These are phyloP conservation scores for Polydrusus cervinus DNA, from an alignment of 2,888 invertebrate species.

Conservation along the genomic window DNA sequence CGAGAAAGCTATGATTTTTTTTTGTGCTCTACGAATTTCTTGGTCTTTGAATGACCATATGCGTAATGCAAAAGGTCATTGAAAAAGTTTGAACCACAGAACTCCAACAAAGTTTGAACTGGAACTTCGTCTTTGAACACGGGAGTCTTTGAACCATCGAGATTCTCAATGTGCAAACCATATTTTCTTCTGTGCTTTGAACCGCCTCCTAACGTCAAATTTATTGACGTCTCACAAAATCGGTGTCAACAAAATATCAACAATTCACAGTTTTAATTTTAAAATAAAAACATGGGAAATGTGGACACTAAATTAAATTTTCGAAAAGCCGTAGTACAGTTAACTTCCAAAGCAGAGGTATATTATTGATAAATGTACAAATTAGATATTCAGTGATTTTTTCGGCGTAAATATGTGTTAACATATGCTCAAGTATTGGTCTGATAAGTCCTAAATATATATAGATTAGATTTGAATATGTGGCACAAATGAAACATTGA, in stretches of 20 bases:
- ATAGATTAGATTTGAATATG: conserved; percentile 38
- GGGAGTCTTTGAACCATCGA: too few species aligned
- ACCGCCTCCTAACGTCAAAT: conserved; percentile 31
- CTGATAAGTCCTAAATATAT: neutral
- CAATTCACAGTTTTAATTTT: conserved; percentile 9
- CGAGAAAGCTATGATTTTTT: too few species aligned
- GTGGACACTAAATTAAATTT: conserved; percentile 98
- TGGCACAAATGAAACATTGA: conserved; percentile 27
- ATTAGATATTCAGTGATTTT: conserved; percentile 11
- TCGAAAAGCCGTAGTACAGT: conserved; percentile 97
- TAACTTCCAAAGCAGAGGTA: conserved; percentile 97
- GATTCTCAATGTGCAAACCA: too few species aligned
- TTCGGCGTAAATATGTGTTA: neutral
- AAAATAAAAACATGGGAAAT: conserved; percentile 87
- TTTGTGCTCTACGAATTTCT: too few species aligned
- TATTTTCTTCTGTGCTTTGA: too few species aligned
- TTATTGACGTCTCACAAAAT: conserved; percentile 20
- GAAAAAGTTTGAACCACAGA: too few species aligned
- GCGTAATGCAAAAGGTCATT: too few species aligned
- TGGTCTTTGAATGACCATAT: too few species aligned
- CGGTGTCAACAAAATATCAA: conserved; percentile 38
- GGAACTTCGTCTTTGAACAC: too few species aligned
- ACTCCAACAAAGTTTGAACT: too few species aligned
- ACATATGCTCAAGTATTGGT: conserved; percentile 38
- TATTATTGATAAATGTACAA: conserved; percentile 43